Evolutionary conservation across 2,888 invertebrate species (phyloP).

Genomic region (Athetis lepigone): DNA sequence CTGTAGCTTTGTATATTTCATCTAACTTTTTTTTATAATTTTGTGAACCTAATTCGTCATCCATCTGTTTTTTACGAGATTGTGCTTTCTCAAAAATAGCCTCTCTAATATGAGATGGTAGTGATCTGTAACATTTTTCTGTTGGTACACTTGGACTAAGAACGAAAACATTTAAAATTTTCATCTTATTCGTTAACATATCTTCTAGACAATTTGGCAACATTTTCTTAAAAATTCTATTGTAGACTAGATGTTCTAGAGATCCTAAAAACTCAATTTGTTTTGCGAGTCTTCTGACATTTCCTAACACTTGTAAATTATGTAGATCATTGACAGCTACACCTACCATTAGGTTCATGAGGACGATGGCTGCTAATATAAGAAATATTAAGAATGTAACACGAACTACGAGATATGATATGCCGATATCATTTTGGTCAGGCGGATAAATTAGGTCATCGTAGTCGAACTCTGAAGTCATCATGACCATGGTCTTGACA

Average conservation of each 20-base stretch:
- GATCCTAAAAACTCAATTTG: constrained; percentile 87
- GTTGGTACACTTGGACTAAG: constrained; percentile 49
- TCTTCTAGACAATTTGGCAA: constrained; percentile 48
- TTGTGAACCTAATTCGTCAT: constrained; percentile 74
- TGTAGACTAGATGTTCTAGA: constrained; percentile 60
- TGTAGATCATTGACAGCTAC: constrained; percentile 90
- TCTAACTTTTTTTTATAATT: constrained; percentile 66
- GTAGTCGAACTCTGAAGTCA: constrained; percentile 91
- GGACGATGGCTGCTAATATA: constrained; percentile 88
- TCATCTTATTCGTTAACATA: constrained; percentile 44
- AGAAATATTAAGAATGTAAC: constrained; percentile 87
- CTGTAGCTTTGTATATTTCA: constrained; percentile 56
- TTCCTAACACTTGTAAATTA: constrained; percentile 88
- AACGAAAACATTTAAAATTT: constrained; percentile 27
- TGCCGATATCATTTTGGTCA: constrained; percentile 67
- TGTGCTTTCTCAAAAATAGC: constrained; percentile 81
- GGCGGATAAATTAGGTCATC: constrained; percentile 80
- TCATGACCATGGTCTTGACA: constrained; percentile 90
- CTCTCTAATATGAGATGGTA: constrained; percentile 78
- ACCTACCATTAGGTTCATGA: constrained; percentile 91
- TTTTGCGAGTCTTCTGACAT: constrained; percentile 86
- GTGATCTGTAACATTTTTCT: constrained; percentile 64
- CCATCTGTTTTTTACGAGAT: constrained; percentile 73
- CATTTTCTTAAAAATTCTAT: constrained; percentile 49
- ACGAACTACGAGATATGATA: constrained; percentile 80